phyloP scores from a whole-genome alignment of 2,888 invertebrate species.

The Pimpla rufipes region DNA sequence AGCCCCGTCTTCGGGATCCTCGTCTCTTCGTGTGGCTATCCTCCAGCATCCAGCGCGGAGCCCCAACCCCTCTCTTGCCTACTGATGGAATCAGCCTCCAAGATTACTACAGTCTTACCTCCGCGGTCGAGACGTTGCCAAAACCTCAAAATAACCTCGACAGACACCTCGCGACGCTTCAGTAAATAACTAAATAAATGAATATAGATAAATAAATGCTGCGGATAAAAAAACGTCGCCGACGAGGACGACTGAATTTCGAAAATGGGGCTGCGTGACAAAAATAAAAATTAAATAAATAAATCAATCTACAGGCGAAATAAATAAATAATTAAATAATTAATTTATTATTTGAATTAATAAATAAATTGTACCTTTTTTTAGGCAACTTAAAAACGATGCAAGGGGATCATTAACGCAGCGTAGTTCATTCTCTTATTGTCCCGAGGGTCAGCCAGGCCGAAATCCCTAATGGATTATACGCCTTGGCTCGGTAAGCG shows the following conservation, averaged over 20 bases:
- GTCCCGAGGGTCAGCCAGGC: conserved; percentile 74
- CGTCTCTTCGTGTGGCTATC: conserved; percentile 62
- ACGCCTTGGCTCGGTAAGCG: conserved; percentile 71
- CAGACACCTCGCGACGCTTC: neutral
- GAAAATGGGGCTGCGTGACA: too few relatives aligned
- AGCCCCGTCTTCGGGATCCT: conserved; percentile 65
- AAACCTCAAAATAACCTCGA: conserved; percentile 60
- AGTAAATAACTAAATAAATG: neutral
- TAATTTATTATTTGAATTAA: neutral
- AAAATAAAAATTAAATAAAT: too few relatives aligned
- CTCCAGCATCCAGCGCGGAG: conserved; percentile 40
- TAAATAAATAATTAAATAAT: too few relatives aligned
- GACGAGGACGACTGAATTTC: too few relatives aligned
- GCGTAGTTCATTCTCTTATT: conserved; percentile 69
- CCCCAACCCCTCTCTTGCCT: conserved; percentile 31
- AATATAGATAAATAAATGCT: neutral
- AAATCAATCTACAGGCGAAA: neutral
- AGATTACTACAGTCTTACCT: conserved; percentile 63
- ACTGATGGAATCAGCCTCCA: conserved; percentile 34
- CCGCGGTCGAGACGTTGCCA: conserved; percentile 64
- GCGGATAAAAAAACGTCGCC: neutral
- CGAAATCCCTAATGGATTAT: conserved; percentile 78
- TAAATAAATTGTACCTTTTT: neutral
- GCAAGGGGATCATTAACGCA: conserved; percentile 1
- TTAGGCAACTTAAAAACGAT: neutral